phyloP scores from a whole-genome alignment of 2,888 invertebrate genomes.

The Graphium colonna region DNA sequence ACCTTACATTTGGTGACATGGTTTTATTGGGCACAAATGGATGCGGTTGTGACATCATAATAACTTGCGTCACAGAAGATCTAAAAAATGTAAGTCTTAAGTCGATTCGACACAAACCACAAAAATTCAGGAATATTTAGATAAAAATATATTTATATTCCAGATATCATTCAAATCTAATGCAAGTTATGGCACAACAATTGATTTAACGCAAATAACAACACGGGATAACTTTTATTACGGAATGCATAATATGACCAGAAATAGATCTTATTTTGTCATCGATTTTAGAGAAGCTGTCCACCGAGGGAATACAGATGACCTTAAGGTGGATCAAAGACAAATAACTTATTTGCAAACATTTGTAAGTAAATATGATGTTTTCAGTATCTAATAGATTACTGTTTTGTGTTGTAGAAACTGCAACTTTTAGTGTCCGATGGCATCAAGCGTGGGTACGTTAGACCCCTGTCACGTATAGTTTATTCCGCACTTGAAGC shows the following conservation, averaged over 20 bases:
- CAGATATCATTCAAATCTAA: slow-evolving; percentile 29
- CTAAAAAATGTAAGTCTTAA: slow-evolving; percentile 52
- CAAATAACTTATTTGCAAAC: too few species aligned
- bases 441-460: slow-evolving; percentile 51
- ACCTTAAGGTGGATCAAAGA: too few species aligned
- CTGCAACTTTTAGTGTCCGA: slow-evolving; percentile 45
- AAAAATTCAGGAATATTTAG: too few species aligned
- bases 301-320: too few species aligned
- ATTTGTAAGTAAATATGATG: too few species aligned
- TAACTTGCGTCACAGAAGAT: slow-evolving; percentile 40
- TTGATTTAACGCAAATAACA: slow-evolving; percentile 27
- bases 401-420: slow-evolving; percentile 29
- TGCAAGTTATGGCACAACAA: slow-evolving; percentile 10
- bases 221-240: slow-evolving; percentile 28
- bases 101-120: too few species aligned
- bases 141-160: slow-evolving; percentile 5
- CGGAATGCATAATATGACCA: slow-evolving; percentile 28
- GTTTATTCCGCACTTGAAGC: slow-evolving; percentile 41
- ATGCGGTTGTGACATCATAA: slow-evolving; percentile 44
- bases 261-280: background rate
- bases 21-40: slow-evolving; percentile 40
- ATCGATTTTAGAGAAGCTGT: too few species aligned
- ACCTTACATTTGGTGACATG: slow-evolving; percentile 46
- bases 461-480: slow-evolving; percentile 50
- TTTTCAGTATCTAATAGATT: too few species aligned